A percentile compares a stretch with the other conserved stretches of the same genome.
These are phyloP conservation scores for Agrotis exclamationis DNA, from an alignment of 2,888 invertebrate species.

Conservation along the genomic window DNA sequence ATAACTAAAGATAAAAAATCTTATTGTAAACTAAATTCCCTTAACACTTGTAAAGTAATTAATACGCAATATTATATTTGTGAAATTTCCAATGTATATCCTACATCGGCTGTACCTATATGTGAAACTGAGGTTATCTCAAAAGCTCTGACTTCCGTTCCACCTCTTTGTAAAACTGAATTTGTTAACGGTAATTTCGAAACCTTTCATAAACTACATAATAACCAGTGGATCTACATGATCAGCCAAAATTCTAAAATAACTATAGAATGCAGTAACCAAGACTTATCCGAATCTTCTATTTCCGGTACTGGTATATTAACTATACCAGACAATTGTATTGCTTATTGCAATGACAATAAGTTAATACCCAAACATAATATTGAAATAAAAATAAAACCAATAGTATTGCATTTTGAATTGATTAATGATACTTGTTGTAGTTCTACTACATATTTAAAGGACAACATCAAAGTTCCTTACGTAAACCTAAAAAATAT, in stretches of 20 bases:
- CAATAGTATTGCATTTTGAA: background rate
- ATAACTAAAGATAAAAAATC: background rate
- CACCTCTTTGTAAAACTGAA: background rate
- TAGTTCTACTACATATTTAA: background rate
- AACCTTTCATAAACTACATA: too few relatives aligned
- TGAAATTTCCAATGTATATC: constrained; percentile 7
- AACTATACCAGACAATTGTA: too few relatives aligned
- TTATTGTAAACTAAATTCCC: constrained; percentile 11
- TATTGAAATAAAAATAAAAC: background rate
- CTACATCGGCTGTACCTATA: constrained; percentile 8
- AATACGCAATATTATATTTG: constrained; percentile 12
- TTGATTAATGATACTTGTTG: constrained; percentile 3
- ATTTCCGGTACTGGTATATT: too few relatives aligned
- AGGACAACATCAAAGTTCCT: background rate
- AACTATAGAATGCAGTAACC: too few relatives aligned
- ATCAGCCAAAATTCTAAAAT: too few relatives aligned
- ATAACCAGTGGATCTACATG: too few relatives aligned
- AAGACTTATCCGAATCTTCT: too few relatives aligned
- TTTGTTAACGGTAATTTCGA: background rate
- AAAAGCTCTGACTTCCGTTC: background rate
- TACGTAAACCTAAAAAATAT: background rate
- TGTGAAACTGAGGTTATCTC: constrained; percentile 14
- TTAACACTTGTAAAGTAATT: background rate
- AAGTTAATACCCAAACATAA: too few relatives aligned
- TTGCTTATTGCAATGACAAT: too few relatives aligned